These are phyloP conservation scores for Premnoplex brunnescens DNA, from an alignment of 2,797 vertebrate genomes.

Conservation along the genomic window DNA sequence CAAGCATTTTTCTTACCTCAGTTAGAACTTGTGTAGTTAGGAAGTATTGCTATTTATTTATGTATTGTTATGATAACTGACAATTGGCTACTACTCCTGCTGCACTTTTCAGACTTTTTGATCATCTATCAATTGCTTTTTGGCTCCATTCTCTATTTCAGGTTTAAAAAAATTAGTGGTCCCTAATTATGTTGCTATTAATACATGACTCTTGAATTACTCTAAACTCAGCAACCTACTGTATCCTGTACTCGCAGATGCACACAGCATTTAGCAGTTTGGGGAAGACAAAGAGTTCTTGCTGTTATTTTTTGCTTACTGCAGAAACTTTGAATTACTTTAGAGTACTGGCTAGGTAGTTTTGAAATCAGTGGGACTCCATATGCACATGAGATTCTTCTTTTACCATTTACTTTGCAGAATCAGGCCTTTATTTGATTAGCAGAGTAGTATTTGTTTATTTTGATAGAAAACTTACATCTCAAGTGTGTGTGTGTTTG, in stretches of 20 bases:
- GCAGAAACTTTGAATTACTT: neutral
- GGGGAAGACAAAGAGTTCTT: neutral
- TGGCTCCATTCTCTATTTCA: neutral
- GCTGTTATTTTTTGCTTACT: neutral
- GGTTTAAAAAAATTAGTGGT: neutral
- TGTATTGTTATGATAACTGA: neutral
- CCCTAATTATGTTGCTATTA: neutral
- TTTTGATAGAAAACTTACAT: neutral
- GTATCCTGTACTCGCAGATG: neutral
- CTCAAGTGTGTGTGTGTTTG: neutral
- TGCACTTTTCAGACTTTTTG: neutral
- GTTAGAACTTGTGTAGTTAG: neutral
- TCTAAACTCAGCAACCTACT: conserved; percentile 17
- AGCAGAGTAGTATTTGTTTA: neutral
- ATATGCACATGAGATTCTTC: neutral
- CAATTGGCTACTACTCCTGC: neutral
- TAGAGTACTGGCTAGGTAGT: neutral
- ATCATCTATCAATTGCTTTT: neutral
- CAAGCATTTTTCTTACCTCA: neutral
- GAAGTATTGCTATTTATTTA: neutral
- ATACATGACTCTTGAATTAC: neutral
- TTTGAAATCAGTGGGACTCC: neutral
- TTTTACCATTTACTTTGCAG: neutral
- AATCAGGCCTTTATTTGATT: neutral
- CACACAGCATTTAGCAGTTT: neutral